These are phyloP conservation scores for Eledona agricola DNA, from an alignment of 2,888 invertebrate species.

Conservation along the genomic window DNA sequence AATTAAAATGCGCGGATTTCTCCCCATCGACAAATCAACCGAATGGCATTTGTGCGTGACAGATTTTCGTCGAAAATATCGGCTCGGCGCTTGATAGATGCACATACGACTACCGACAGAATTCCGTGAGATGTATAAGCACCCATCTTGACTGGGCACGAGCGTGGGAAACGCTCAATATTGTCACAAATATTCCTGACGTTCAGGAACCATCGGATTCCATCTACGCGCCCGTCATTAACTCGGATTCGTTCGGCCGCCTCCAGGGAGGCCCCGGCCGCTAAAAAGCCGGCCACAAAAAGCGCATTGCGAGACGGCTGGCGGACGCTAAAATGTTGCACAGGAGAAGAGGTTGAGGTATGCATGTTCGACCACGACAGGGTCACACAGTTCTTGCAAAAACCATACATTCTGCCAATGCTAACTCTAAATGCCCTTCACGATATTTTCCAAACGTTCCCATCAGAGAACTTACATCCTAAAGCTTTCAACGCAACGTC, in stretches of 20 bases:
- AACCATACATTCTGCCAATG: too few relatives aligned
- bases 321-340: too few relatives aligned
- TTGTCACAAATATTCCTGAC: slow-evolving; percentile 62
- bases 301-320: slow-evolving; percentile 23
- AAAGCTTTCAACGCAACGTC: too few relatives aligned
- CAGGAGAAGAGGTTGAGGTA: too few relatives aligned
- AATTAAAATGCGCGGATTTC: slow-evolving; percentile 29
- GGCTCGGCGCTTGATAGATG: slow-evolving; percentile 51
- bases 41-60: slow-evolving; percentile 19
- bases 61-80: slow-evolving; percentile 48
- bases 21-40: slow-evolving; percentile 21
- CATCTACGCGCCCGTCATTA: slow-evolving; percentile 56
- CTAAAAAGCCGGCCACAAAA: slow-evolving; percentile 12
- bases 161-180: slow-evolving; percentile 70
- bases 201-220: slow-evolving; percentile 58
- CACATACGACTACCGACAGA: slow-evolving; percentile 53
- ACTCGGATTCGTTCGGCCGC: slow-evolving; percentile 44
- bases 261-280: slow-evolving; percentile 38
- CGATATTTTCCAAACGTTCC: too few relatives aligned
- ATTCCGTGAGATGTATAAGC: slow-evolving; percentile 42
- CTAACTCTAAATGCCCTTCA: too few relatives aligned
- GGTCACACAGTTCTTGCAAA: too few relatives aligned
- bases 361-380: too few relatives aligned
- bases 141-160: slow-evolving; percentile 31
- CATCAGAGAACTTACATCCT: too few relatives aligned